Conservation (phyloP, 2,113 vertebrate genomes). For the Cryptoleucopteryx plumbea region DNA sequence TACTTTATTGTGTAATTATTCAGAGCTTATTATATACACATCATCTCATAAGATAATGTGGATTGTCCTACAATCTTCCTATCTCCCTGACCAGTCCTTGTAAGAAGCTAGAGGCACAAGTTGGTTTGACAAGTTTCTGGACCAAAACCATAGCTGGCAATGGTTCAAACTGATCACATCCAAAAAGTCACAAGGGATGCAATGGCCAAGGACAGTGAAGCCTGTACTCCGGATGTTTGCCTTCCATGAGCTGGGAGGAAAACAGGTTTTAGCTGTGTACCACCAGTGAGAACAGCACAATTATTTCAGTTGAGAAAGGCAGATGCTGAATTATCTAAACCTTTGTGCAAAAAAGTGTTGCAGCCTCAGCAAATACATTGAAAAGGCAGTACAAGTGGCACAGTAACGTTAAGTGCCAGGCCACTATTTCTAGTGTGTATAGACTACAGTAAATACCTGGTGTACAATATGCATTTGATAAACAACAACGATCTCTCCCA, state of each 20-base stretch:
- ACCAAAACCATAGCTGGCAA: neutral
- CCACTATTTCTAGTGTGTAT: neutral
- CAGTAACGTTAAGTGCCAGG: neutral
- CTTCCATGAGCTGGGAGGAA: neutral
- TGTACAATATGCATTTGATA: neutral
- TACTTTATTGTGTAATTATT: slow-evolving; percentile 1
- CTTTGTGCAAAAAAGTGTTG: neutral
- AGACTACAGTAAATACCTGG: neutral
- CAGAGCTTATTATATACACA: neutral
- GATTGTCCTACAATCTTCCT: neutral
- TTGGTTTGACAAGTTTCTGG: neutral
- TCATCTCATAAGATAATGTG: neutral
- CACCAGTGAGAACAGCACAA: neutral
- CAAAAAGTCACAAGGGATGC: neutral
- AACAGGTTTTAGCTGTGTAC: neutral
- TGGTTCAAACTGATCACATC: neutral
- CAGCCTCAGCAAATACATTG: neutral
- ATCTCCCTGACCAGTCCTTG: neutral
- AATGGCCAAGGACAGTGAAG: neutral
- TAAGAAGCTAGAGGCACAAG: neutral
- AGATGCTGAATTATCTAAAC: neutral
- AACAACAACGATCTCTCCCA: neutral
- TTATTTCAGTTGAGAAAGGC: neutral
- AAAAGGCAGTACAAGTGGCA: neutral
- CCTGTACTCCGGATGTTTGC: neutral